Evolutionary conservation across 1,140 invertebrate species (phyloP).

Genomic region (Trichoplusia ni): DNA sequence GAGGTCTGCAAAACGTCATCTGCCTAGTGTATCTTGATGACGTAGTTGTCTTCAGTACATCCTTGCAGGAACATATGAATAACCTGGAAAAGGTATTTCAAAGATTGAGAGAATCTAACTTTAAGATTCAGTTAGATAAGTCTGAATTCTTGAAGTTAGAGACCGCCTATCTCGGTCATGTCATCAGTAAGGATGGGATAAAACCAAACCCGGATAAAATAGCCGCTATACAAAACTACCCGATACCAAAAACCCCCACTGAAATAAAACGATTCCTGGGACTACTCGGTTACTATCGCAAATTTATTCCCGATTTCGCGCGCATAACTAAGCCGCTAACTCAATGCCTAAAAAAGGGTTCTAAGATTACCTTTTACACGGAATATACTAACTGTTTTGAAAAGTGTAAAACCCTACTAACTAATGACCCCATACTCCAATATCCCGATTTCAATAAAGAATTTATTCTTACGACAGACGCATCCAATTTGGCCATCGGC

Average conservation of each 20-base stretch:
- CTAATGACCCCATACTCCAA: constrained; percentile 29
- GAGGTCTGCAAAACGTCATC: constrained; percentile 25
- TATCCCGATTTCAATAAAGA: constrained; percentile 30
- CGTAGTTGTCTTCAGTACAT: constrained; percentile 44
- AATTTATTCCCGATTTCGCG: constrained; percentile 32
- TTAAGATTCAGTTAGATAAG: constrained; percentile 67
- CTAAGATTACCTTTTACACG: constrained; percentile 6
- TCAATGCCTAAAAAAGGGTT: constrained; percentile 27
- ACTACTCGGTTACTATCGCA: constrained; percentile 27
- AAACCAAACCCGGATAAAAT: too few relatives aligned
- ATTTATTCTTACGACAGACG: constrained; percentile 29
- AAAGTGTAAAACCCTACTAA: constrained; percentile 30
- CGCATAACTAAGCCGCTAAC: constrained; percentile 23
- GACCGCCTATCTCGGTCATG: constrained; percentile 46
- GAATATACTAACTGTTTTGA: constrained; percentile 24
- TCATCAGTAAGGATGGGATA: constrained; percentile 44
- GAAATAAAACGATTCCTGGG: constrained; percentile 30
- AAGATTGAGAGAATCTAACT: constrained; percentile 50
- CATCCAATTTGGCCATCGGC: constrained; percentile 27
- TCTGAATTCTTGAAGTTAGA: constrained; percentile 44
- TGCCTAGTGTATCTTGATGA: constrained; percentile 75
- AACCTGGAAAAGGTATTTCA: constrained; percentile 56
- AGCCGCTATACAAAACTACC: constrained; percentile 20
- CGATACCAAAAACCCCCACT: constrained; percentile 18
- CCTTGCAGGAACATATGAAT: constrained; percentile 44